A percentile compares a stretch with the other conserved stretches of the same genome.
Evolutionary conservation across 2,888 invertebrate species (phyloP).

Genomic region (Epistrophella euchroma): DNA sequence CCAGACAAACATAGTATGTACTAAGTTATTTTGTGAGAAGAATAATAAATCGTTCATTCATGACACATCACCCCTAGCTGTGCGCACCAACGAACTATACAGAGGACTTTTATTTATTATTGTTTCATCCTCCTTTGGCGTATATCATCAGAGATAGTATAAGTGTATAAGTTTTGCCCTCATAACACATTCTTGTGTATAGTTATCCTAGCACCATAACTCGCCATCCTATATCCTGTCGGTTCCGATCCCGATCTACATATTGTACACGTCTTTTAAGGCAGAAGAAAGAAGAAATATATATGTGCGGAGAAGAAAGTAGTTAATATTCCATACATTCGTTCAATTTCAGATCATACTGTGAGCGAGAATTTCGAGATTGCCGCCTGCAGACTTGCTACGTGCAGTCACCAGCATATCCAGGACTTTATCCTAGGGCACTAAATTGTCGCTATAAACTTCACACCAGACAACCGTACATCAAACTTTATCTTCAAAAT

Average conservation of each 20-base stretch:
- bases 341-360: constrained; percentile 88
- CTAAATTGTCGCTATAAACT: constrained; percentile 95
- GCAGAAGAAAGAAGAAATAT: background rate
- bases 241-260: constrained; percentile 41
- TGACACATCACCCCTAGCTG: constrained; percentile 51
- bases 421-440: constrained; percentile 95
- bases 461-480: constrained; percentile 94
- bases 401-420: constrained; percentile 96
- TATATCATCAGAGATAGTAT: constrained; percentile 14
- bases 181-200: constrained; percentile 9
- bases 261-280: constrained; percentile 43
- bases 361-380: constrained; percentile 94
- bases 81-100: constrained; percentile 22
- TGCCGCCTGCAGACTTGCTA: constrained; percentile 96
- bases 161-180: constrained; percentile 24
- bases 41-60: constrained; percentile 67
- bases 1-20: constrained; percentile 33
- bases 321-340: constrained; percentile 68
- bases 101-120: constrained; percentile 61
- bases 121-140: constrained; percentile 50
- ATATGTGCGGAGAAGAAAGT: constrained; percentile 19
- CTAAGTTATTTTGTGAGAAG: constrained; percentile 60
- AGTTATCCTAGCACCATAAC: constrained; percentile 25
- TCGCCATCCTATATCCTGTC: constrained; percentile 30
- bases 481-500: constrained; percentile 95